Base-by-base conservation (phyloP, 2,113 vertebrate species). In the Neofelis nebulosa region DNA sequence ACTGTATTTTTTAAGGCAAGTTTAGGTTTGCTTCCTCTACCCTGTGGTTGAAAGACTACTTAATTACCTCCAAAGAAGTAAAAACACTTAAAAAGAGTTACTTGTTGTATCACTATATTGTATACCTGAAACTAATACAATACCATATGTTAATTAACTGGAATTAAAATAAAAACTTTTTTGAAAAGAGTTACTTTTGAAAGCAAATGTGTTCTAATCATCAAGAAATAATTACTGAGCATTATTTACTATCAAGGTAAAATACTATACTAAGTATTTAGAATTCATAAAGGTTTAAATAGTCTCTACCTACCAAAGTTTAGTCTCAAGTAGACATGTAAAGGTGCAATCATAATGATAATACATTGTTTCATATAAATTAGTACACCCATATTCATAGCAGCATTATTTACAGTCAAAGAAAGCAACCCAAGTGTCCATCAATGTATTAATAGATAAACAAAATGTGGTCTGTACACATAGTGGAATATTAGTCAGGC, bases 51-150 rank as follows among this genome's bases (percentile, higher is more conserved):
- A 80, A 83, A 83, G 7, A 81, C 38, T 76, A 88, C 4, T 95
- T 69, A 86, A 21, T 69, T 76, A 71, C 27, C 11, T 41, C 33
- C 41, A 90, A 57, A 90, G 63, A 65, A 92, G 38, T 90, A 18
- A 92, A 96, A 94, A 65, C 25, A 79, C 78, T 66, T 65, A 84
- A 52, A 80, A 94, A 84, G 41, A 74, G n/a, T 83, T 66, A 41
- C 23, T 76, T 45, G 3, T 48, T 48, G 38, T 29, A 76, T 76
- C 41, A 31, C 41, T 45, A 45, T 5, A 48, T 27, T 31, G 7
- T 48, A 45, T 8, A 16, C 73, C 27, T 48, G 41, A 76, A 76
- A 48, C 74, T 76, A 48, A 48, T 31, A 76, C 21, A 65, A 76
- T 7, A 48, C 3, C 18, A 2, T n/a, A 68, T 18, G 31, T 7